A percentile compares a stretch with the other conserved stretches of the same genome.
Conservation (phyloP, 2,888 invertebrate genomes). For the Andrena flavipes region DNA sequence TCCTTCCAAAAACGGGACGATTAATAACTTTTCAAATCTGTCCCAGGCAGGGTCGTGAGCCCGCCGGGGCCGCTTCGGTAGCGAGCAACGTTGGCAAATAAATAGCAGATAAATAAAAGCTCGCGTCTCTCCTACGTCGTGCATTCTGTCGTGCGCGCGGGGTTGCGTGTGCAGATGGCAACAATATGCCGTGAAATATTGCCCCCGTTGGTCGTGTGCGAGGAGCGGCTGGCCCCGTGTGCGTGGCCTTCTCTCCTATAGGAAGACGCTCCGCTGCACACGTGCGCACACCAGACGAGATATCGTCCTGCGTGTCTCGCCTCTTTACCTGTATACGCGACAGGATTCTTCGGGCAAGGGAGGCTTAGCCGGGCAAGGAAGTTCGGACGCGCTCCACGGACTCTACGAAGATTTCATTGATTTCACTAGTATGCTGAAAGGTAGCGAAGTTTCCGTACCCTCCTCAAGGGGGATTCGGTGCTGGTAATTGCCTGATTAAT, state of each 20-base stretch:
- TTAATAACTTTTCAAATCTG: slow-evolving; percentile 84
- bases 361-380: slow-evolving; percentile 14
- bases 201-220: slow-evolving; percentile 68
- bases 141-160: slow-evolving; percentile 73
- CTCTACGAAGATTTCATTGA: not conserved
- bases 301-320: slow-evolving; percentile 32
- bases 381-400: not conserved
- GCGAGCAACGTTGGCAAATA: slow-evolving; percentile 82
- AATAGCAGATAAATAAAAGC: slow-evolving; percentile 84
- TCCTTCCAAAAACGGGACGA: slow-evolving; percentile 79
- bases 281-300: slow-evolving; percentile 9
- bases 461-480: not conserved
- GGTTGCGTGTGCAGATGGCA: slow-evolving; percentile 84
- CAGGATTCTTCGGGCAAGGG: slow-evolving; percentile 20
- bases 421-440: no score
- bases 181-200: slow-evolving; percentile 85
- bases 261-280: slow-evolving; percentile 28
- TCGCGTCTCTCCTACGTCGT: slow-evolving; percentile 75
- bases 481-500: not conserved
- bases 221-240: slow-evolving; percentile 24
- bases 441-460: not conserved
- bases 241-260: slow-evolving; percentile 22
- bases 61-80: slow-evolving; percentile 74
- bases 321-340: slow-evolving; percentile 21
- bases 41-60: slow-evolving; percentile 78